Evolutionary conservation across 53 echinoderm and acorn worm species (phyloP), one percentile per base, ranked within the genome.

Genomic region (Temnopleurus reevesii): DNA sequence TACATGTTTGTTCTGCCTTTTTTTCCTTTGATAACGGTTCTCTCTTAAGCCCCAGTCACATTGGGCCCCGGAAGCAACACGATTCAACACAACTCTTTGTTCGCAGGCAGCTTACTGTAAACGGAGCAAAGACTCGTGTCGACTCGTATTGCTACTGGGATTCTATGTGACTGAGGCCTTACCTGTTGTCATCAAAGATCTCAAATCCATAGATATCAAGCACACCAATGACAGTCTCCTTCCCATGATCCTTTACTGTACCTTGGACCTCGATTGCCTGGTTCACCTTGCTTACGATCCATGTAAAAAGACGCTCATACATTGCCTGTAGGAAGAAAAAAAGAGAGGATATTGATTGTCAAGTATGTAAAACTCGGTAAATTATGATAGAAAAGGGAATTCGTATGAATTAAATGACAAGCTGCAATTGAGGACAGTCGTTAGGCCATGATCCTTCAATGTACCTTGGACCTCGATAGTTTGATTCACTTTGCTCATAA

Each of bases 151-250:
- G n/a, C n/a, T n/a, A n/a, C n/a, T n/a, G n/a, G n/a, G n/a, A n/a
- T n/a, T n/a, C n/a, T n/a, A n/a, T n/a, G n/a, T 49, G 0, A 13
- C 64, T 13, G n/a, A 41, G 4, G 21, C 8, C 81, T 76, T 81
- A 96, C 97, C 98, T 97, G 81, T 97, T 97, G 86, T 97, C 95
- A 86, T 97, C 98, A 89, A 97, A 97, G 89, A 97, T 97, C 71
- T 97, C 98, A 95, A 97, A 97, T 51, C 98, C 98, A 63, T 97
- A 97, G 92, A 97, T 97, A 63, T 97, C 98, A 76, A 97, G 92
- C 59, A 97, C 98, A 7, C 98, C 98, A 12, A 97, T 97, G 90
- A 95, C 95, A 0, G 98, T 97, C 36, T 95, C 94, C 90, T 95
- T 95, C 36, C 98, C 98, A 60, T 95, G 92, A 33, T 97, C 92